These are phyloP conservation scores for Malachius bipustulatus DNA, from an alignment of 2,888 invertebrate genomes.

Conservation along the genomic window DNA sequence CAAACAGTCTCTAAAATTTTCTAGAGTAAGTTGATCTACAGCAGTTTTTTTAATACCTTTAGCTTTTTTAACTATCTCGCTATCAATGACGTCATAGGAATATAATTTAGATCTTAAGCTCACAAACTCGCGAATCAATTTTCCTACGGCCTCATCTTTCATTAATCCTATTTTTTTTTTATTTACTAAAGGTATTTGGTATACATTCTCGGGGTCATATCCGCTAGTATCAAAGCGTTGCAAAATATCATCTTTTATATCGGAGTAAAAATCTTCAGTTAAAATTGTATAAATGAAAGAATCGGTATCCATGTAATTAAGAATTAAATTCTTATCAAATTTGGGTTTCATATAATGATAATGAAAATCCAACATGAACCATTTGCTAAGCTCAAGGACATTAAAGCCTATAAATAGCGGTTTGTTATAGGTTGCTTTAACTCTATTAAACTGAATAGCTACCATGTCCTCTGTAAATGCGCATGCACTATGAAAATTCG, in stretches of 20 bases:
- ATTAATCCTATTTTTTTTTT: conserved; percentile 12
- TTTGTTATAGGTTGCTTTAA: conserved; percentile 22
- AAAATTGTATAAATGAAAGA: conserved; percentile 17
- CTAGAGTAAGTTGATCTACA: neutral
- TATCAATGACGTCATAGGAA: neutral
- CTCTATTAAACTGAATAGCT: conserved; percentile 24
- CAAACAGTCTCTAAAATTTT: conserved; percentile 4
- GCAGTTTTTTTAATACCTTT: conserved; percentile 4
- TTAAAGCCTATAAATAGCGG: conserved; percentile 28
- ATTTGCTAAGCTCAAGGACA: conserved; percentile 30
- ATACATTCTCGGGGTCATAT: conserved; percentile 9
- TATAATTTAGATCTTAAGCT: neutral
- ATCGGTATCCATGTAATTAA: conserved; percentile 24
- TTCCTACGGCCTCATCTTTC: neutral
- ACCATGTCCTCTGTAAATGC: conserved; percentile 27
- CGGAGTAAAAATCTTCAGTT: neutral
- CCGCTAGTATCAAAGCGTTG: conserved; percentile 12
- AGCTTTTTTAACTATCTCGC: neutral
- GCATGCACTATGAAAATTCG: conserved; percentile 21
- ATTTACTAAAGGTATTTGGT: conserved; percentile 9
- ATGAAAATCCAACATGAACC: conserved; percentile 28
- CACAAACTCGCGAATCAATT: neutral
- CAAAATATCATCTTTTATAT: neutral
- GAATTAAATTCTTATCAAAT: conserved; percentile 18
- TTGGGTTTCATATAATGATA: conserved; percentile 25